These are phyloP conservation scores for Drosophila kurseongensis DNA, from an alignment of 1,140 invertebrate species.

Conservation along the genomic window DNA sequence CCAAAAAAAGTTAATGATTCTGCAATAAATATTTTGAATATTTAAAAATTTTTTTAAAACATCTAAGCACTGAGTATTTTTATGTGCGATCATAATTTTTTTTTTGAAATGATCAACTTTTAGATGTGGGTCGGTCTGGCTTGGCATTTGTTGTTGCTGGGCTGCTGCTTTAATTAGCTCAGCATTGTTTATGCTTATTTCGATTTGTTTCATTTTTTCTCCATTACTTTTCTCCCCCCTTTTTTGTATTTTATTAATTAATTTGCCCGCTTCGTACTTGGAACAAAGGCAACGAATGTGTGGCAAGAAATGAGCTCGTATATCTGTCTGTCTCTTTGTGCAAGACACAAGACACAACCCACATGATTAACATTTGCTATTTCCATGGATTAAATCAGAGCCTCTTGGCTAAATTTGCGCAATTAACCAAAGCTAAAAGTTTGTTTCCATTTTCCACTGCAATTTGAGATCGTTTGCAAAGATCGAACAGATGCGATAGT, in stretches of 20 bases:
- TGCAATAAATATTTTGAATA: no score
- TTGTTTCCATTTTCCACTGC: conserved; percentile 57
- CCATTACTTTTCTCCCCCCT: conserved; percentile 16
- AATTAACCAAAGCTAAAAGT: conserved; percentile 67
- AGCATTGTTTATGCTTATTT: conserved; percentile 58
- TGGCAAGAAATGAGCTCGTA: conserved; percentile 40
- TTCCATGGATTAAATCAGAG: conserved; percentile 67
- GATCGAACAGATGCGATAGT: conserved; percentile 53
- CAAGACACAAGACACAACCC: conserved; percentile 45
- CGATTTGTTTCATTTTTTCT: conserved; percentile 50
- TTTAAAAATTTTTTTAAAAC: not conserved
- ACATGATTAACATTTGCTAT: conserved; percentile 65
- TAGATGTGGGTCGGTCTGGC: conserved; percentile 43
- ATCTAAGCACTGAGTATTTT: not conserved
- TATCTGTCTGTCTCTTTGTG: conserved; percentile 14
- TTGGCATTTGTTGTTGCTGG: conserved; percentile 43
- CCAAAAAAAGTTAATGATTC: no score
- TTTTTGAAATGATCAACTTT: conserved; percentile 15
- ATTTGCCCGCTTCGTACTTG: conserved; percentile 66
- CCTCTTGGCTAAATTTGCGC: conserved; percentile 69
- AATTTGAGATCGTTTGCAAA: conserved; percentile 54
- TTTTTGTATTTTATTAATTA: conserved; percentile 63
- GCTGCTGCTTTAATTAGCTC: conserved; percentile 62
- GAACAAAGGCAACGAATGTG: conserved; percentile 40
- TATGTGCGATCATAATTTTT: conserved; percentile 1